Evolutionary conservation across 2,113 vertebrate species (phyloP), one percentile per base, ranked within the genome.

Genomic region (Petromus typicus): DNA sequence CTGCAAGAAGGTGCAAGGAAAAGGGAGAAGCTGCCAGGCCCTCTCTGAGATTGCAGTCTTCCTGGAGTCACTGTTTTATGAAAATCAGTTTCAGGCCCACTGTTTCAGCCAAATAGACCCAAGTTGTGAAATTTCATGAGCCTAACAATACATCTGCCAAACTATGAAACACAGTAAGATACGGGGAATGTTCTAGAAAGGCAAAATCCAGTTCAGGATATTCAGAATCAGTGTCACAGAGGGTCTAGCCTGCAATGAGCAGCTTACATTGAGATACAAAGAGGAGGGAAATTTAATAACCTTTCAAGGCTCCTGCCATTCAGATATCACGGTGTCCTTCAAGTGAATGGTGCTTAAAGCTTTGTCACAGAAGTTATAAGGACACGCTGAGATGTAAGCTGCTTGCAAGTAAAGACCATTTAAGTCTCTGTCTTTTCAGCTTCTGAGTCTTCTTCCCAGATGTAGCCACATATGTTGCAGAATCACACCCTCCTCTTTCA

Each of bases 391-490:
- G 16, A 30, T 8, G 0, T 4, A 59, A 25, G 64, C 61, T 81
- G 48, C 79, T 43, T 59, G 27, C n/a, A 76, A 59, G 37, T 23
- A n/a, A 45, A 91, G 27, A 18, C 32, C 67, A 34, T 27, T 48
- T n/a, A 48, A 67, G 40, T 59, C 48, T 11, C 0, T 3, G 6
- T 71, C 59, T 78, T 59, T 89, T 43, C 71, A 56, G 32, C 22
- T 73, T 51, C n/a, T 40, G 71, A 61, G 22, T 40, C 78, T 96
- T 45, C 67, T 71, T 73, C 73, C 82, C 87, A 89, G 81, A 59
- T 6, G 56, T 0, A 27, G 7, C 20, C 73, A 45, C 17, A 51
- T 9, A 10, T 3, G 3, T 7, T 45, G 27, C 43, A 51, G 7
- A 17, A 25, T 5, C 32, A 34, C 18, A 16, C 9, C 4, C n/a